Evolutionary conservation across 2,888 invertebrate species (phyloP), one percentile per base, ranked within the genome.

Genomic region (Linyphia triangularis): DNA sequence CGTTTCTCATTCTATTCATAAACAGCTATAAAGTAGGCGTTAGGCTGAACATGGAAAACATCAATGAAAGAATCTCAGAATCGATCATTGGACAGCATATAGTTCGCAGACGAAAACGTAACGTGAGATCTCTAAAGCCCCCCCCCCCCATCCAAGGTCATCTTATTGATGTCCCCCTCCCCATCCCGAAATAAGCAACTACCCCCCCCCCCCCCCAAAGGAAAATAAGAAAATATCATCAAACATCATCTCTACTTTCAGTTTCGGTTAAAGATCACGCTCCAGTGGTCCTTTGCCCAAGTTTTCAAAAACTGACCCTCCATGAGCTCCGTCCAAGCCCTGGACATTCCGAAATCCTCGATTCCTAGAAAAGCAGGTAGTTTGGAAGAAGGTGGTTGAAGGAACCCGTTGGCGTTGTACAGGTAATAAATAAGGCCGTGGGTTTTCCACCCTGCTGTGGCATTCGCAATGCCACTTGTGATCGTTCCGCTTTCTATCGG

Each of bases 401-500:
- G 57, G 59, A 33, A 33, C 16, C 69, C 81, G 19, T 57, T 57
- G 61, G 70, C 37, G n/a, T 59, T n/a, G 33, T 51, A 13, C 28
- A 67, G 67, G 81, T 28, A 30, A 59, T 81, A 81, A 81, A 81
- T 81, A 81, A 81, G 79, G 30, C 30, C 22, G 57, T 57, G 81
- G 59, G 37, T 70, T 51, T 26, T 65, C 9, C 65, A 22, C 79
- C 73, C 83, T 37, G 73, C 65, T 13, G 73, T 3, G 83, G n/a
- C 61, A 83, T 83, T 83, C 33, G 43, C 73, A 73, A 73, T 51
- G 83, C 65, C 43, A 83, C 73, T 83, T 83, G 65, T 75, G 83
- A 83, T 83, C 83, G 72, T 83, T 67, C 83, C 83, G 83, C 83
- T 51, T 65, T 73, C 73, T 43, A 67, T 73, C 51, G 63, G 72